phyloP scores from a whole-genome alignment of 2,797 vertebrate genomes.

The Dipus sagitta region DNA sequence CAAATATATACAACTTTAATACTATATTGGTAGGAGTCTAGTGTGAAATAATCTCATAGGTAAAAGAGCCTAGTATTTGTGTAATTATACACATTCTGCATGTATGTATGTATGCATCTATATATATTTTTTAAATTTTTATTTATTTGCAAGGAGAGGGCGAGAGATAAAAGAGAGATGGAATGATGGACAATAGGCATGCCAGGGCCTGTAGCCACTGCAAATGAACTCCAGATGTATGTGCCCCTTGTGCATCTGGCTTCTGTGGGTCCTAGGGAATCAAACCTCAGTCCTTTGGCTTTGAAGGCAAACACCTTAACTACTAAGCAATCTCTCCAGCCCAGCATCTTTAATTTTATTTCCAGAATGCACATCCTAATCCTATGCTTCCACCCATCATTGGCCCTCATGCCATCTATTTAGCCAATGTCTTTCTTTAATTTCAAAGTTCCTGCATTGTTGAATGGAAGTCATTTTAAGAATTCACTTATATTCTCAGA shows the following conservation, averaged over 20 bases:
- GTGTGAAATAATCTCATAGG: not conserved
- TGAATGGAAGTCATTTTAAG: not conserved
- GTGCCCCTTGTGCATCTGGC: too few relatives aligned
- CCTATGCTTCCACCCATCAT: not conserved
- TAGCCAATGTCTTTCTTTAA: not conserved
- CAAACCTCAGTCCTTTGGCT: too few relatives aligned
- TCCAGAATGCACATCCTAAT: not conserved
- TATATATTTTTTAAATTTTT: too few relatives aligned
- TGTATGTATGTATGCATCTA: not conserved
- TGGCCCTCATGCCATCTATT: not conserved
- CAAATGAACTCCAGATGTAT: too few relatives aligned
- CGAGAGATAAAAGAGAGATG: too few relatives aligned
- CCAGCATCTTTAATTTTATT: not conserved
- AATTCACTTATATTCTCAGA: not conserved
- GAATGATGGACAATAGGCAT: too few relatives aligned
- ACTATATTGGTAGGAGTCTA: not conserved
- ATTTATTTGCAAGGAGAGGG: too few relatives aligned
- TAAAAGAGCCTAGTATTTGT: not conserved
- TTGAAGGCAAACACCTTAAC: too few relatives aligned
- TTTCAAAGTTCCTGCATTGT: not conserved
- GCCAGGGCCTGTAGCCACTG: too few relatives aligned
- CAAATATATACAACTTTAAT: not conserved
- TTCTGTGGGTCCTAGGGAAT: too few relatives aligned
- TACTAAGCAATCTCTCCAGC: too few relatives aligned
- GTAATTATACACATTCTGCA: not conserved